Evolutionary conservation across 2,888 invertebrate species (phyloP), one percentile per base, ranked within the genome.

Genomic region (Mesochorus sp.): DNA sequence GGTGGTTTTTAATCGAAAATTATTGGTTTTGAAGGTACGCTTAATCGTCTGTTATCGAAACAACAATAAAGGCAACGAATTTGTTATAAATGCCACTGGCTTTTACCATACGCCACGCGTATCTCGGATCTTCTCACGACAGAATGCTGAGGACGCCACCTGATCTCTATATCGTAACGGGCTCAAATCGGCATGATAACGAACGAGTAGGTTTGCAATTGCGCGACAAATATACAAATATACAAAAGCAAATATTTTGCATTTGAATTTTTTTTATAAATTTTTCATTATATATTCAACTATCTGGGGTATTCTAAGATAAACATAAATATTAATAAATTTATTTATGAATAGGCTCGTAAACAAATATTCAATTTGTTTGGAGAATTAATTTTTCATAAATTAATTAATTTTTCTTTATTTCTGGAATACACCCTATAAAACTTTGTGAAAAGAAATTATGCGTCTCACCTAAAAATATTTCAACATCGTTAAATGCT

Each of bases 71-170:
- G 26, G 55, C 39, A 61, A 42, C 8, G 26, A 31, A 49, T 39
- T 70, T 67, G 44, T 61, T 61, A 70, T 66, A 81, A 81, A 82
- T 82, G 82, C 81, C 81, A 78, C 66, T 75, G 57, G 72, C 81
- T 12, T 81, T 80, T 78, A 62, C 71, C 34, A 31, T 77, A 44
- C 79, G 74, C 28, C 79, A 79, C 74, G 79, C 79, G 62, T 79
- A 82, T 77, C 73, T 82, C 51, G 79, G 61, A 71, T 26, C 59
- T 24, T 39, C 64, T 62, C 57, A 78, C 37, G 26, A 64, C 62
- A 61, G 72, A 59, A 79, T 75, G 76, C 28, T 55, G 66, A 59
- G 76, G 53, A 62, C 57, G 53, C 49, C 75, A 28, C 8, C 76
- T 37, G 68, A 76, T 47, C 61, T 79, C 44, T 77, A 74, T 79